phyloP scores from a whole-genome alignment of 2,113 vertebrate genomes.

The Plecotus auritus region DNA sequence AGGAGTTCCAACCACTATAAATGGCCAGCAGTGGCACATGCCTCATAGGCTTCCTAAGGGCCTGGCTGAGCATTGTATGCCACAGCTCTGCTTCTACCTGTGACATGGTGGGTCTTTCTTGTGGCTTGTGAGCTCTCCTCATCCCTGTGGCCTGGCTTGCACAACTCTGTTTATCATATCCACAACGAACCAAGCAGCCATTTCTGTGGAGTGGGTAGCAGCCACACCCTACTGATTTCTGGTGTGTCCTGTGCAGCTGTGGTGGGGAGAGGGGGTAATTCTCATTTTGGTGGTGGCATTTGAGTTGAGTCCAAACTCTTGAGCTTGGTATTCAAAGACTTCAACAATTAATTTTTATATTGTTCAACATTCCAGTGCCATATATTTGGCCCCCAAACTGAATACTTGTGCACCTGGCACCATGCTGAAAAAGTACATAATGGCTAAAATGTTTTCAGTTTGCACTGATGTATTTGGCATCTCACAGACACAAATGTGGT shows the following conservation, averaged over 20 bases:
- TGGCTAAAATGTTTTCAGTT: slow-evolving; percentile 1
- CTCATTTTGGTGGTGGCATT: slow-evolving; percentile 27
- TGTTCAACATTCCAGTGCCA: slow-evolving; percentile 31
- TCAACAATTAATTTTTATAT: slow-evolving; percentile 6
- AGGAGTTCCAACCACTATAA: background rate
- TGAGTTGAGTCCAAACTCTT: slow-evolving; percentile 25
- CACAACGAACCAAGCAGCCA: background rate
- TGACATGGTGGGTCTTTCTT: background rate
- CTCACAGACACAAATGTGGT: background rate
- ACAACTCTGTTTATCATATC: background rate
- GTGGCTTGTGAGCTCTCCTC: background rate
- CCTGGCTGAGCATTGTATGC: background rate
- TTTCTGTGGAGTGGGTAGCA: background rate
- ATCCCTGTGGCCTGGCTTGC: background rate
- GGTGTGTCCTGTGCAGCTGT: background rate
- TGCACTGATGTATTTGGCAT: slow-evolving; percentile 1
- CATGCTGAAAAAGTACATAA: background rate
- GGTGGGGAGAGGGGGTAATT: background rate
- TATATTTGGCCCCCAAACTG: background rate
- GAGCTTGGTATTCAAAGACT: slow-evolving; percentile 33
- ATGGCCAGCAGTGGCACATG: background rate
- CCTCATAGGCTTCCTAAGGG: background rate
- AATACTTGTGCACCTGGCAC: background rate
- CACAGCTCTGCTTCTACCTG: background rate
- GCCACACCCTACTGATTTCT: background rate